Percentiles rank a stretch among this genome's conserved stretches.
phyloP scores from a whole-genome alignment of 2,888 invertebrate genomes.

The Geotrupes spiniger region DNA sequence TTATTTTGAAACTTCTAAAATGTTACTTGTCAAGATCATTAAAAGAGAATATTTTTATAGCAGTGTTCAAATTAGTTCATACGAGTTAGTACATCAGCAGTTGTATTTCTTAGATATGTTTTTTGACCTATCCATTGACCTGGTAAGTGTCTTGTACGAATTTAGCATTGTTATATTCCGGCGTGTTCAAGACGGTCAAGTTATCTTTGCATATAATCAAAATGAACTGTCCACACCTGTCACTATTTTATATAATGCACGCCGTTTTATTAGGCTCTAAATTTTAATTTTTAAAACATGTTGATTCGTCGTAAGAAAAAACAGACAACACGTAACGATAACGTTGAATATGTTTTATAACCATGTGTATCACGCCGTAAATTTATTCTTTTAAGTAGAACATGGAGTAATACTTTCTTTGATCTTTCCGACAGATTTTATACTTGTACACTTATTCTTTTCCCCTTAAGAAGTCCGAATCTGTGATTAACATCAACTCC shows the following conservation, averaged over 20 bases:
- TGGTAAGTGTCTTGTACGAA: conserved; percentile 1
- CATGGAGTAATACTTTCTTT: conserved; percentile 4
- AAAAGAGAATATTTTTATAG: too few relatives aligned
- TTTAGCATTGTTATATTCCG: not conserved
- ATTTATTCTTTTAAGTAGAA: conserved; percentile 5
- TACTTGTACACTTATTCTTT: not conserved
- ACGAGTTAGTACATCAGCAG: too few relatives aligned
- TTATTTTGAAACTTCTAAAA: too few relatives aligned
- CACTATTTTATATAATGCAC: conserved; percentile 1
- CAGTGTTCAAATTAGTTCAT: too few relatives aligned
- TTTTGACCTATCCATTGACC: conserved; percentile 5
- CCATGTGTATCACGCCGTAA: conserved; percentile 1
- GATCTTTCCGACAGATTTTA: conserved; percentile 7
- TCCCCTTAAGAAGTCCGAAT: not conserved
- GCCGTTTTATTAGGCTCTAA: not conserved
- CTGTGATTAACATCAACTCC: conserved; percentile 1
- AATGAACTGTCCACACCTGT: conserved; percentile 3
- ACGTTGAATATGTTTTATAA: not conserved
- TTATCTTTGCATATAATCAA: conserved; percentile 1
- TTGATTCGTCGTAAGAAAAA: conserved; percentile 1
- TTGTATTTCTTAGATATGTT: not conserved
- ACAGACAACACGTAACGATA: not conserved
- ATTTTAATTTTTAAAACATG: conserved; percentile 3
- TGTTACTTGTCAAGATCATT: too few relatives aligned
- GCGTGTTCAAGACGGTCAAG: not conserved